Percentiles rank a stretch among this genome's conserved stretches.
These are phyloP conservation scores for Myotis daubentonii DNA, from an alignment of 2,797 vertebrate species.

Conservation along the genomic window DNA sequence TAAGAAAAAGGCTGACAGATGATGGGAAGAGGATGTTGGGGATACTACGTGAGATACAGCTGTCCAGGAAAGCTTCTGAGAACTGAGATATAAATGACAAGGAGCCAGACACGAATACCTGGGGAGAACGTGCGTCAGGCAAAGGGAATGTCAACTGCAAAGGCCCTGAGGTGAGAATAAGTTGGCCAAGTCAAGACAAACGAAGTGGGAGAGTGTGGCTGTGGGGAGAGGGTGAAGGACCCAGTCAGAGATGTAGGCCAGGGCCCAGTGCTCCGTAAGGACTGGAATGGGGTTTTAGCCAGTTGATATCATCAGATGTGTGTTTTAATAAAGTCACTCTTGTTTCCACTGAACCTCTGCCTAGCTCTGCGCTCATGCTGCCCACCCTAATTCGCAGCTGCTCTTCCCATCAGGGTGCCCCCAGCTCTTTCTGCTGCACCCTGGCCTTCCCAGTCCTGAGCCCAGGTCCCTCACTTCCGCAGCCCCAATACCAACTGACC, in stretches of 20 bases:
- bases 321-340: background rate
- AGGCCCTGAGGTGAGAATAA: background rate
- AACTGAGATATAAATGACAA: background rate
- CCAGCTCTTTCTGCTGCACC: background rate
- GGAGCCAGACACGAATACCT: background rate
- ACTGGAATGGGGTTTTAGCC: background rate
- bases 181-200: background rate
- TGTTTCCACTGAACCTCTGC: background rate
- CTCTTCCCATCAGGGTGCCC: background rate
- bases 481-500: background rate
- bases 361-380: background rate
- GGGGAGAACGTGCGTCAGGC: accelerated
- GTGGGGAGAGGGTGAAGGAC: background rate
- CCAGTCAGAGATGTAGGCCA: background rate
- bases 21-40: background rate
- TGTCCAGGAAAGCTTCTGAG: background rate
- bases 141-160: background rate
- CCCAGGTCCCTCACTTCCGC: background rate
- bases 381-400: background rate
- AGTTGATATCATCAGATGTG: background rate
- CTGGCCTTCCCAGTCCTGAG: background rate
- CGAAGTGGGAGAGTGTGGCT: background rate
- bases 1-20: background rate
- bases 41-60: background rate
- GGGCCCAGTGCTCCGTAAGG: background rate